phyloP scores from a whole-genome alignment of 2,113 vertebrate species.

The Galeopterus variegatus region DNA sequence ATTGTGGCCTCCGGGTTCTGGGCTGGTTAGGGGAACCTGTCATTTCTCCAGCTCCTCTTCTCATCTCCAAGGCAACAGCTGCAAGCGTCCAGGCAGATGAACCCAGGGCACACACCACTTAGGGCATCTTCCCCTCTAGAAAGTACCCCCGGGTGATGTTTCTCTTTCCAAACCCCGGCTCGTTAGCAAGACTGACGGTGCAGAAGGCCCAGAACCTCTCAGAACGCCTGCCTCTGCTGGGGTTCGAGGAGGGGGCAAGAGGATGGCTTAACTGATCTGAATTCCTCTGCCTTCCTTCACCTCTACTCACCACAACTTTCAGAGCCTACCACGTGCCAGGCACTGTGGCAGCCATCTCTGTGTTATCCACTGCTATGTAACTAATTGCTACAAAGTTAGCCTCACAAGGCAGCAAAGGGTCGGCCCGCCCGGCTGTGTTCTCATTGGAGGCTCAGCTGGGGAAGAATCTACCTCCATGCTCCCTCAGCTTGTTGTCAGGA shows the following conservation, averaged over 20 bases:
- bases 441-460: not conserved
- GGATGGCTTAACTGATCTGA: not conserved
- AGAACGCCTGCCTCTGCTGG: not conserved
- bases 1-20: accelerated
- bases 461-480: not conserved
- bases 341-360: too few relatives aligned
- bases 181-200: not conserved
- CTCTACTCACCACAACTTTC: not conserved
- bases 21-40: too few relatives aligned
- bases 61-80: not conserved
- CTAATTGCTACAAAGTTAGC: not conserved
- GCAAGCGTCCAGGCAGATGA: not conserved
- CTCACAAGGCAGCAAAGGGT: not conserved
- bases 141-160: accelerated
- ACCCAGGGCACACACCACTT: accelerated
- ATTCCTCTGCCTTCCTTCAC: not conserved
- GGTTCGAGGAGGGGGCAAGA: accelerated
- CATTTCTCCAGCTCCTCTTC: not conserved
- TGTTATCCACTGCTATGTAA: not conserved
- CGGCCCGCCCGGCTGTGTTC: not conserved
- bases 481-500: not conserved
- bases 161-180: not conserved
- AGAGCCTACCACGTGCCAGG: not conserved
- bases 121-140: not conserved
- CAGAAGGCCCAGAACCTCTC: not conserved